phyloP scores from a whole-genome alignment of 2,797 vertebrate genomes.

The Thunnus albacares region DNA sequence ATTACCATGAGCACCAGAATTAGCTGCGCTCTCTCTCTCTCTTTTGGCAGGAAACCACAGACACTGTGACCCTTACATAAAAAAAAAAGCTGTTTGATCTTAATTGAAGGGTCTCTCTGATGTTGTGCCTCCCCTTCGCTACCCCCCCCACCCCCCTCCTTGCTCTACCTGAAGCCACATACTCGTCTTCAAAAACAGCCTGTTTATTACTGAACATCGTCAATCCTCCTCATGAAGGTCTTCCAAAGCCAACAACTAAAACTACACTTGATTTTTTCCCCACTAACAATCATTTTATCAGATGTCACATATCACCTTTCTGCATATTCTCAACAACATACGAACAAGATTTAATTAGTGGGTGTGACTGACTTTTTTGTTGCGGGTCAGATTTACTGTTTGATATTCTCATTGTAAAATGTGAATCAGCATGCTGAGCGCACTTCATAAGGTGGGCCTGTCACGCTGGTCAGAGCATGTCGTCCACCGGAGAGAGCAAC shows the following conservation, averaged over 20 bases:
- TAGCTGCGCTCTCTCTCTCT: slow-evolving; percentile 38
- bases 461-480: slow-evolving; percentile 11
- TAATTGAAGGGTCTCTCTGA: slow-evolving; percentile 59
- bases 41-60: slow-evolving; percentile 42
- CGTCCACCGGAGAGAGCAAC: slow-evolving; percentile 37
- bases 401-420: slow-evolving; percentile 8
- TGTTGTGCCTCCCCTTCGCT: slow-evolving; percentile 12
- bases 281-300: neutral
- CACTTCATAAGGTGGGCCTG: slow-evolving; percentile 14
- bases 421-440: neutral
- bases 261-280: neutral
- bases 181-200: slow-evolving; percentile 7
- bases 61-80: slow-evolving; percentile 47
- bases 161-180: slow-evolving; percentile 35
- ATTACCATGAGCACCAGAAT: slow-evolving; percentile 64
- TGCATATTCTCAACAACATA: neutral
- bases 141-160: neutral
- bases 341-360: accelerated
- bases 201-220: neutral
- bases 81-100: slow-evolving; percentile 64
- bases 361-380: no score
- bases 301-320: no score
- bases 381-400: neutral
- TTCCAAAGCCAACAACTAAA: neutral
- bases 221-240: neutral